Evolutionary conservation across 2,113 vertebrate species (phyloP), one percentile per base, ranked within the genome.

Genomic region (Stegastes partitus): DNA sequence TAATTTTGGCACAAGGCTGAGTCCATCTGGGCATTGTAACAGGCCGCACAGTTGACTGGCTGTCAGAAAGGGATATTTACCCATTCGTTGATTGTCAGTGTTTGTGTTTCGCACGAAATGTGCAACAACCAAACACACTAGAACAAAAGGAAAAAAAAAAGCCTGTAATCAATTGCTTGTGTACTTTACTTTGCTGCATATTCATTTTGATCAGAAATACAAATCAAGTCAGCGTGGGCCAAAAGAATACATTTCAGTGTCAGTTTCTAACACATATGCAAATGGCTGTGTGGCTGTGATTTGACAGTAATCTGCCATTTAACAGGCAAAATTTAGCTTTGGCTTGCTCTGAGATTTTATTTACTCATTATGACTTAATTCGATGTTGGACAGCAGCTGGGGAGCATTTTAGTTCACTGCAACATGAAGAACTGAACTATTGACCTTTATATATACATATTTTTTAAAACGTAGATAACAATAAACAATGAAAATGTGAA

Each of bases 261-360:
- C 61, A 45, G 39, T 65, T 74, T 47, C 66, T 53, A 57, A 37
- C 11, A n/a, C 26, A 56, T 34, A 73, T 63, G 50, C 58, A 64
- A 64, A 64, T 63, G 21, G 2, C 51, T 54, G 3, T 1, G 3
- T 26, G 11, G 19, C 19, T 5, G 11, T 31, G 23, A 63, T 16
- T 28, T 64, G 59, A 64, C 37, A 57, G 51, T 64, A 45, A 31
- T 57, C 25, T 34, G 11, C 12, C 49, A 74, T 34, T 14, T n/a
- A 34, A 50, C 1, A 1, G 26, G n/a, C 44, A 49, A 47, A 44
- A 47, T 37, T 23, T 9, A 11, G 54, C 22, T 58, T 37, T 25
- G 12, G 19, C 11, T 44, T 62, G 22, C 54, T 73, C 51, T 39
- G 44, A 26, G 14, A 44, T 54, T 14, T 26, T 4, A 45, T 54